Evolutionary conservation across 2,113 vertebrate genomes (phyloP).

Genomic region (Sorex fumeus): DNA sequence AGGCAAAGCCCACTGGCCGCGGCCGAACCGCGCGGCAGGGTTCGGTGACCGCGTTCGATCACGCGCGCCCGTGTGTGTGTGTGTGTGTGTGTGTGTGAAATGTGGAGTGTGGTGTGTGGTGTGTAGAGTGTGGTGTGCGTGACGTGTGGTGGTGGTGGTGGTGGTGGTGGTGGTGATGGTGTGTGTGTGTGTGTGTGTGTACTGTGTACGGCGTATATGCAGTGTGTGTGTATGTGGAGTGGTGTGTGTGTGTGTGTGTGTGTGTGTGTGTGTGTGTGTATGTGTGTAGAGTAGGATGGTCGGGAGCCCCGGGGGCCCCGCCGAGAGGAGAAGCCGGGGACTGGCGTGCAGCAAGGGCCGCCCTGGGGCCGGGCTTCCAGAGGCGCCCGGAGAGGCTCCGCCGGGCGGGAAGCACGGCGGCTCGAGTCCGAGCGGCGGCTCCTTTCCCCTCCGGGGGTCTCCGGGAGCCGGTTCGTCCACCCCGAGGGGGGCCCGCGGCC

Average conservation of each 20-base stretch:
- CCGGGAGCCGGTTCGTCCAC: neutral
- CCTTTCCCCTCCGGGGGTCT: neutral
- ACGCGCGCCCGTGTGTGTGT: neutral
- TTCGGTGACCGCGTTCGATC: neutral
- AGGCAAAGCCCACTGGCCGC: slow-evolving; percentile 32
- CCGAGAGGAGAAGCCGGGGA: neutral
- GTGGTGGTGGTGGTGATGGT: too few species aligned
- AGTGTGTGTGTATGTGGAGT: too few species aligned
- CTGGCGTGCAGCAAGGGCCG: neutral
- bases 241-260: too few species aligned
- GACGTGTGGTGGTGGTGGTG: too few species aligned
- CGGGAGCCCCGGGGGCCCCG: neutral
- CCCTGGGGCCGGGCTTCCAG: slow-evolving; percentile 49
- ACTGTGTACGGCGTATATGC: too few species aligned
- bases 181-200: too few species aligned
- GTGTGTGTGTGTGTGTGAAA: too few species aligned
- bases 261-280: too few species aligned
- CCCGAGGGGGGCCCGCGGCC: neutral
- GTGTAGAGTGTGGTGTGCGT: too few species aligned
- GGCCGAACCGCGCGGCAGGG: neutral
- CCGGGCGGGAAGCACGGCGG: slow-evolving; percentile 68
- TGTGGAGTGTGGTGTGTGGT: too few species aligned
- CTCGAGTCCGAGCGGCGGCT: slow-evolving; percentile 15
- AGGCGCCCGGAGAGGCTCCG: neutral
- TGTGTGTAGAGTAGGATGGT: too few species aligned